These are phyloP conservation scores for Drosophila elegans DNA, from an alignment of 1,140 invertebrate genomes.

Conservation along the genomic window DNA sequence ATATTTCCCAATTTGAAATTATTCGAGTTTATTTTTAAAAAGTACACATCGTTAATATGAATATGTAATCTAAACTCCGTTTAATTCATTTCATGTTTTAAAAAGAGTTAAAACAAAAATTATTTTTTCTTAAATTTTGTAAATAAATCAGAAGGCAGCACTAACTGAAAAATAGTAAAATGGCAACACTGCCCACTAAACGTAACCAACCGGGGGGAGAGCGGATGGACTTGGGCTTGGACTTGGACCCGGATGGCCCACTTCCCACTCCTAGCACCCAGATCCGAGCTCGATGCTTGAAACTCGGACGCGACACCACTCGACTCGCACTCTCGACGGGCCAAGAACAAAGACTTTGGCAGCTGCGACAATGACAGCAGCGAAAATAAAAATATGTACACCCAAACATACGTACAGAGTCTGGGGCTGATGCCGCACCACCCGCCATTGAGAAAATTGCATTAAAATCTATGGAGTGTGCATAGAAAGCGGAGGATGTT, in stretches of 20 bases:
- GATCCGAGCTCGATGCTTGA: constrained; percentile 21
- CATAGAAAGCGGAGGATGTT: constrained; percentile 66
- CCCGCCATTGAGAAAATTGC: constrained; percentile 75
- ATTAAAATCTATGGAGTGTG: constrained; percentile 84
- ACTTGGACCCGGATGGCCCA: constrained; percentile 18
- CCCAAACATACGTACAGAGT: constrained; percentile 16
- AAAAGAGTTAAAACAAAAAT: too few relatives aligned
- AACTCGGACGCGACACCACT: constrained; percentile 40
- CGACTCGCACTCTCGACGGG: constrained; percentile 39
- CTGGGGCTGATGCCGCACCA: not conserved
- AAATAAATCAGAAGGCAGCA: not conserved
- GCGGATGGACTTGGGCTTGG: constrained; percentile 17
- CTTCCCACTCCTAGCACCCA: not conserved
- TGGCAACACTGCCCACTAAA: constrained; percentile 38
- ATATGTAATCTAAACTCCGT: too few relatives aligned
- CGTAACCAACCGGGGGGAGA: constrained; percentile 16
- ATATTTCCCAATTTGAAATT: too few relatives aligned
- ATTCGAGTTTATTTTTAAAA: too few relatives aligned
- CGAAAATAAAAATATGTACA: constrained; percentile 71
- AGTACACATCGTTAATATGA: too few relatives aligned
- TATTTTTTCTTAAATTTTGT: not conserved
- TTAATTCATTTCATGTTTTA: too few relatives aligned
- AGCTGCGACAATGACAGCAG: constrained; percentile 79
- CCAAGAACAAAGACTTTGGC: constrained; percentile 81
- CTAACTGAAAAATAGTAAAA: not conserved